Evolutionary conservation across 2,797 vertebrate species (phyloP).

Genomic region (Epinephelus awoara): DNA sequence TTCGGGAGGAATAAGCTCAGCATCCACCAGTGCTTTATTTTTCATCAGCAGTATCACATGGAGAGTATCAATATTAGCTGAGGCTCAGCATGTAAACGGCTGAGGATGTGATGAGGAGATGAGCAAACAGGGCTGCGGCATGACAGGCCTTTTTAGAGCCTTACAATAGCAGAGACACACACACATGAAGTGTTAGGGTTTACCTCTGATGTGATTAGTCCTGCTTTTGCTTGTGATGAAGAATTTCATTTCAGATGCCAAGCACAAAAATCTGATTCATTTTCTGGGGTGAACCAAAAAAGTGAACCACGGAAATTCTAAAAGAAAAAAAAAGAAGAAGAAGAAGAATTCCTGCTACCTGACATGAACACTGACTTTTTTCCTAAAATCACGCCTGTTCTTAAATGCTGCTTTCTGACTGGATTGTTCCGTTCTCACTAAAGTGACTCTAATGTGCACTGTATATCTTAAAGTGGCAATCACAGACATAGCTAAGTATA

Average conservation of each 20-base stretch:
- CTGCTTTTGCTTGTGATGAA: constrained; percentile 53
- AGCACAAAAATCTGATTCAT: constrained; percentile 45
- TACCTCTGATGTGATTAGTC: constrained; percentile 57
- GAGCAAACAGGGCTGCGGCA: constrained; percentile 57
- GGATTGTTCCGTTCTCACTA: background rate
- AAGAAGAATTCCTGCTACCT: background rate
- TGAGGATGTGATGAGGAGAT: constrained; percentile 59
- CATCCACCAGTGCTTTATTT: constrained; percentile 37
- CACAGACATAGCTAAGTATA: background rate
- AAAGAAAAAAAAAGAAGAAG: background rate
- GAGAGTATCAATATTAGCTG: constrained; percentile 68
- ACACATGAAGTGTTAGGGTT: constrained; percentile 10
- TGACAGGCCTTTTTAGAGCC: constrained; percentile 46
- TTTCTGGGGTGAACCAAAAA: constrained; percentile 49
- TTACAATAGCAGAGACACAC: constrained; percentile 17
- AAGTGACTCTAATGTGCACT: background rate
- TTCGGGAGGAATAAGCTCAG: background rate
- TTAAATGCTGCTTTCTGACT: constrained; percentile 3
- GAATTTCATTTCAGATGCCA: constrained; percentile 52
- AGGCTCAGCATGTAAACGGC: constrained; percentile 56
- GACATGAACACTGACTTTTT: background rate
- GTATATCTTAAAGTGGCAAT: background rate
- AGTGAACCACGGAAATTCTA: constrained; percentile 40
- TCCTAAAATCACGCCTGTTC: background rate
- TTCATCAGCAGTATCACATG: constrained; percentile 48